Evolutionary conservation across 2,113 vertebrate species (phyloP), one percentile per base, ranked within the genome.

Genomic region (Varanus salvator): DNA sequence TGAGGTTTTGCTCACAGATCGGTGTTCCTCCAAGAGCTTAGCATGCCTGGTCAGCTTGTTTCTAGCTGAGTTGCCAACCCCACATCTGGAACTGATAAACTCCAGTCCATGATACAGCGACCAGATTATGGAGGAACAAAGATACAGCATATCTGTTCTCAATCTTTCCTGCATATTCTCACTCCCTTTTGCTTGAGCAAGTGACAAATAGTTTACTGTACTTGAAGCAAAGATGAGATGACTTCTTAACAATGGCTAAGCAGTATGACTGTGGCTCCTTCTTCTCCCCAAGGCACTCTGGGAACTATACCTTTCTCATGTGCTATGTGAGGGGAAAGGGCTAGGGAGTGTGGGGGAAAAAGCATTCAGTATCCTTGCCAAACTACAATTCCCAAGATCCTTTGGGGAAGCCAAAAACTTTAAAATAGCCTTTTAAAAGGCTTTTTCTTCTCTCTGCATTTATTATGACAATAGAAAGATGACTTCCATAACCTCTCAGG

Each of bases 11-110:
- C 91, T 94, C 88, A 52, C 3, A 0, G 15, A 3, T 50, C 86
- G 81, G 64, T n/a, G 29, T 75, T 72, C 77, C n/a, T 85, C 25
- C 54, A 76, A 76, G 69, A 52, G 15, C 29, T 52, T 8, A 14
- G 23, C 7, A 85, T 64, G 87, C 71, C 82, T 75, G 80, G 27
- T 78, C 60, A 84, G 48, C 17, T 23, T 1, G 0, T 87, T 91
- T 93, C 86, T 66, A 91, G 83, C 12, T 48, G 44, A 71, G 57
- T 66, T 75, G 85, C 87, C 92, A 92, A 82, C 78, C 89, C 85
- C 2, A 48, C 93, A 94, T 92, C 89, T 95, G 93, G 91, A 89
- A 95, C 3, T 87, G 91, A 95, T 94, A 83, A 94, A 93, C 93
- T 84, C 34, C 76, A 87, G 69, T 23, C 69, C 44, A 74, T 21